Evolutionary conservation across 2,113 vertebrate genomes (phyloP).

Genomic region (Polypterus senegalus): DNA sequence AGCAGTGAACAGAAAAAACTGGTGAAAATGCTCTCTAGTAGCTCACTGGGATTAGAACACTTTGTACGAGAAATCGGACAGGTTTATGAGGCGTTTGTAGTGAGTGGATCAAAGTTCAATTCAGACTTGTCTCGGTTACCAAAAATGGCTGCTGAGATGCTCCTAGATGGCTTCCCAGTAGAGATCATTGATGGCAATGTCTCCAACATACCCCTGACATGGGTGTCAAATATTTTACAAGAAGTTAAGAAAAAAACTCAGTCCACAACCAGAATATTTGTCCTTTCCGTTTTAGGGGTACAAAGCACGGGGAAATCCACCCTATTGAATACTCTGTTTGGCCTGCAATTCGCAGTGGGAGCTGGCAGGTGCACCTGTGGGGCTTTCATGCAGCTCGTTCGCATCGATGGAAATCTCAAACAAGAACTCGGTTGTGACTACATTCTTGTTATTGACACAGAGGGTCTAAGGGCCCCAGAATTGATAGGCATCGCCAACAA

Average conservation of each 20-base stretch:
- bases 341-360: slow-evolving; percentile 43
- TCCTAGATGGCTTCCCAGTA: slow-evolving; percentile 41
- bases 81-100: slow-evolving; percentile 34
- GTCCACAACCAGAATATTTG: slow-evolving; percentile 30
- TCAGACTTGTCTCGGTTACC: slow-evolving; percentile 13
- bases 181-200: slow-evolving; percentile 46
- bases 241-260: slow-evolving; percentile 31
- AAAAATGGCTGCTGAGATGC: slow-evolving; percentile 33
- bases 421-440: slow-evolving; percentile 33
- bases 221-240: slow-evolving; percentile 42
- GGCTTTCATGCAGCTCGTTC: slow-evolving; percentile 28
- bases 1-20: neutral
- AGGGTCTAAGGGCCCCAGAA: slow-evolving; percentile 22
- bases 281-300: slow-evolving; percentile 39
- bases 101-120: slow-evolving; percentile 3
- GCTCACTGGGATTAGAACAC: slow-evolving; percentile 42
- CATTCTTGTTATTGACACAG: slow-evolving; percentile 23
- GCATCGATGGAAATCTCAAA: slow-evolving; percentile 12
- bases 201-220: slow-evolving; percentile 35
- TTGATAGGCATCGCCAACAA: slow-evolving; percentile 10
- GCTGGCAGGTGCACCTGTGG: slow-evolving; percentile 34
- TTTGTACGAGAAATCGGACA: slow-evolving; percentile 46
- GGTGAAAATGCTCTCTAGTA: slow-evolving; percentile 6
- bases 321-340: slow-evolving; percentile 56
- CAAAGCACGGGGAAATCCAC: slow-evolving; percentile 55